Evolutionary conservation across 2,113 vertebrate genomes (phyloP).

Genomic region (Semicossyphus pulcher): DNA sequence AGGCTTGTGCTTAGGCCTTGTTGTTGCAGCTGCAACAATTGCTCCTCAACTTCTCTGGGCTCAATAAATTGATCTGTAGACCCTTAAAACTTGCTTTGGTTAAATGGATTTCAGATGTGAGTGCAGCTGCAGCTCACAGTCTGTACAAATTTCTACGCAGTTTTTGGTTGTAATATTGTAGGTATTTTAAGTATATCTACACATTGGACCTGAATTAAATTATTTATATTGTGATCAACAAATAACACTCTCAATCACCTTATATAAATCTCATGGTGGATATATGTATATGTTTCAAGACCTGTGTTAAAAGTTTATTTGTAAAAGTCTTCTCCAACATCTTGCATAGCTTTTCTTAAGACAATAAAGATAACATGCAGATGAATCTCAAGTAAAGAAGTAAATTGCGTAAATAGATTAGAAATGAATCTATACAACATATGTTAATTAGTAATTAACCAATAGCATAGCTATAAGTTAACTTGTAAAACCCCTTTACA

Average conservation of each 20-base stretch:
- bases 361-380: not conserved
- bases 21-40: slow-evolving; percentile 56
- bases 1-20: slow-evolving; percentile 52
- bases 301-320: too few species aligned
- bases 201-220: not conserved
- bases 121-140: slow-evolving; percentile 14
- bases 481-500: too few species aligned
- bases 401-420: not conserved
- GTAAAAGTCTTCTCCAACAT: too few species aligned
- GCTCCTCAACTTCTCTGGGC: slow-evolving; percentile 39
- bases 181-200: slow-evolving; percentile 4
- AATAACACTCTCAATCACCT: not conserved
- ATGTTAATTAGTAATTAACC: not conserved
- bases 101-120: slow-evolving; percentile 37
- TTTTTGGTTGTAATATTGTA: slow-evolving; percentile 4
- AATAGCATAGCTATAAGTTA: not conserved
- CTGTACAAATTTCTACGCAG: not conserved
- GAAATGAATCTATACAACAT: too few species aligned
- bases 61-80: slow-evolving; percentile 25
- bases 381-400: not conserved
- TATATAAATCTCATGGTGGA: not conserved
- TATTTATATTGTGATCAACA: not conserved
- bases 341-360: not conserved
- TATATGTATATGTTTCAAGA: too few species aligned
- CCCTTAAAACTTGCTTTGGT: slow-evolving; percentile 4